Conservation (phyloP, 2,797 vertebrate species). For the Macropodus opercularis region DNA sequence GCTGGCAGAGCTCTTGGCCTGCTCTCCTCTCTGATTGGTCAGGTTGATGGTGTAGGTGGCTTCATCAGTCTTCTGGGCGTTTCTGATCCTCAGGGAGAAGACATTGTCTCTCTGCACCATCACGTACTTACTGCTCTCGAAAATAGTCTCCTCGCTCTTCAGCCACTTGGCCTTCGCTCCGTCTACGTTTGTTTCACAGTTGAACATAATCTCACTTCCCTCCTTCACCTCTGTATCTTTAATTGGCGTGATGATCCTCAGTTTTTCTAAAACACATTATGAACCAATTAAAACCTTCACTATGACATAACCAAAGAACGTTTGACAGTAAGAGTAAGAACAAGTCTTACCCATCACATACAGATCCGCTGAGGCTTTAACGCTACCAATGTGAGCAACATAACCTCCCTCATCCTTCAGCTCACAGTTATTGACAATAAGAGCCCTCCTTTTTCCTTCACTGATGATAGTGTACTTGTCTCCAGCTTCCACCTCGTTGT, state of each 20-base stretch:
- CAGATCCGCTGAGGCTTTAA: slow-evolving; percentile 90
- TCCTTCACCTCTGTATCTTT: slow-evolving; percentile 91
- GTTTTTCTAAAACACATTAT: slow-evolving; percentile 85
- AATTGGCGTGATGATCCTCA: slow-evolving; percentile 92
- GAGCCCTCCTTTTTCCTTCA: slow-evolving; percentile 91
- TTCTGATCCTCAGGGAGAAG: slow-evolving; percentile 94
- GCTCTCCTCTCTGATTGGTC: slow-evolving; percentile 92
- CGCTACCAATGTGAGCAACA: slow-evolving; percentile 85
- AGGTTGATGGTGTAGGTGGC: slow-evolving; percentile 86
- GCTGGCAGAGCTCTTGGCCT: slow-evolving; percentile 84
- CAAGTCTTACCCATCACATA: slow-evolving; percentile 88
- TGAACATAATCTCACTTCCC: slow-evolving; percentile 92
- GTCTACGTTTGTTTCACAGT: slow-evolving; percentile 95
- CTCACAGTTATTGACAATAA: slow-evolving; percentile 88
- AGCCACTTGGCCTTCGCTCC: slow-evolving; percentile 98
- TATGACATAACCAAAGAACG: too few species aligned
- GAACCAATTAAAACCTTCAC: not conserved
- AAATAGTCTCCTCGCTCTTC: slow-evolving; percentile 92
- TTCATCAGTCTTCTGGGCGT: slow-evolving; percentile 88
- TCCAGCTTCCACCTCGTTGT: slow-evolving; percentile 84
- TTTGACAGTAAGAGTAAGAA: too few species aligned
- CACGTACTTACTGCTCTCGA: slow-evolving; percentile 94
- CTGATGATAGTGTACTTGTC: slow-evolving; percentile 90
- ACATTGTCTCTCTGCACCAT: slow-evolving; percentile 92
- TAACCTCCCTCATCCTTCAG: slow-evolving; percentile 91